These are phyloP conservation scores for Paramisgurnus dabryanus DNA, from an alignment of 2,113 vertebrate genomes.

Conservation along the genomic window DNA sequence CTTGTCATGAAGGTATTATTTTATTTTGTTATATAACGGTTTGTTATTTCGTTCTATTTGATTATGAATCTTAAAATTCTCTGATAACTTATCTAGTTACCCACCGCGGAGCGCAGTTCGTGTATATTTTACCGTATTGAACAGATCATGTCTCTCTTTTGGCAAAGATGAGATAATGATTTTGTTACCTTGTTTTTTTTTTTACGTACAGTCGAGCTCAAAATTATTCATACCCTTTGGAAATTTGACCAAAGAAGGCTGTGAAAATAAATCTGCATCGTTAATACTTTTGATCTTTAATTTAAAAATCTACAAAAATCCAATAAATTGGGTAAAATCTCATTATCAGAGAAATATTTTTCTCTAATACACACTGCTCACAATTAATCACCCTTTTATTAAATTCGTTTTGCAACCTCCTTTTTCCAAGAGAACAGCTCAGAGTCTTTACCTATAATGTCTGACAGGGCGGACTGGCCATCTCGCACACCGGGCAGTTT, in stretches of 20 bases:
- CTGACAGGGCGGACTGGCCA: too few species aligned
- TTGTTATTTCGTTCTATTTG: background rate
- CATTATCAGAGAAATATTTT: too few species aligned
- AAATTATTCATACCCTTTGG: slow-evolving; percentile 41
- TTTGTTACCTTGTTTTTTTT: slow-evolving; percentile 77
- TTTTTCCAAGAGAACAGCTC: too few species aligned
- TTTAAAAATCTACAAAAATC: too few species aligned
- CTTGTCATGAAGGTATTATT: slow-evolving; percentile 15
- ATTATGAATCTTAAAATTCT: background rate
- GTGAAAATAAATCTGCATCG: slow-evolving; percentile 15
- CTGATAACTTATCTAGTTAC: background rate
- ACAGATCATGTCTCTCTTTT: slow-evolving; percentile 2
- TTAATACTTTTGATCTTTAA: too few species aligned
- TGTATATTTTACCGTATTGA: background rate
- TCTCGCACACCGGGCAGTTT: too few species aligned
- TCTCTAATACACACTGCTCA: too few species aligned
- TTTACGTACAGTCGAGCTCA: slow-evolving; percentile 67
- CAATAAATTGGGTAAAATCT: too few species aligned
- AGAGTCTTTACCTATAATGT: too few species aligned
- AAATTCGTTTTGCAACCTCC: too few species aligned
- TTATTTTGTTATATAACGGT: background rate
- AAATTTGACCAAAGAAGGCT: background rate
- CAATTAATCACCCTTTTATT: too few species aligned
- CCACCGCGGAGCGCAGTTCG: background rate
- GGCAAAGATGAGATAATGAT: slow-evolving; percentile 47